phyloP scores from a whole-genome alignment of 2,888 invertebrate species.

The Spodoptera picta region DNA sequence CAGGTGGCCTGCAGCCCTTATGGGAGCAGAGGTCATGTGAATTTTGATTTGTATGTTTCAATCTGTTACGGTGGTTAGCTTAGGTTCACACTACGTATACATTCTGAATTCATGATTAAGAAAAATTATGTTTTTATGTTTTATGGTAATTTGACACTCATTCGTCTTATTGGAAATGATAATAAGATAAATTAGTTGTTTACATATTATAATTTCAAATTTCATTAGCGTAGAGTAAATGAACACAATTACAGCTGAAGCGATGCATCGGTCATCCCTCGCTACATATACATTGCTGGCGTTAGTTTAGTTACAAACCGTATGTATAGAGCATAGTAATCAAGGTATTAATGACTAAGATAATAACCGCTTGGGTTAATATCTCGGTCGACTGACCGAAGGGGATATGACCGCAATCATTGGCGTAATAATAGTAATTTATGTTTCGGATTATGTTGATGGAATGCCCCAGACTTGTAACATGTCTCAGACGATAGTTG shows the following conservation, averaged over 20 bases:
- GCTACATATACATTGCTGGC: constrained; percentile 16
- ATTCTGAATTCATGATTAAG: not conserved
- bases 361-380: constrained; percentile 56
- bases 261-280: constrained; percentile 10
- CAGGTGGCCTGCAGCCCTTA: constrained; percentile 59
- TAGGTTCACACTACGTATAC: not conserved
- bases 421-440: constrained; percentile 62
- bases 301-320: constrained; percentile 20
- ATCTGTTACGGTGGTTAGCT: constrained; percentile 12
- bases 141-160: too few relatives aligned
- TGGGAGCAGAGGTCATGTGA: constrained; percentile 32
- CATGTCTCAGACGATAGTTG: constrained; percentile 35
- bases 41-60: constrained; percentile 39
- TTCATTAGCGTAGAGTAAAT: constrained; percentile 9
- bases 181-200: not conserved
- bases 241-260: constrained; percentile 9
- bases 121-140: too few relatives aligned
- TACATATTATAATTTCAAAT: constrained; percentile 6
- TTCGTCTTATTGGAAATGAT: too few relatives aligned
- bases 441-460: constrained; percentile 63
- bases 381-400: constrained; percentile 51
- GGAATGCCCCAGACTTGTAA: constrained; percentile 49
- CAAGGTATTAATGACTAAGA: constrained; percentile 59
- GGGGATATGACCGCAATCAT: constrained; percentile 42
- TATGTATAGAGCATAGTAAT: constrained; percentile 52